Evolutionary conservation across 2,113 vertebrate species (phyloP).

Genomic region (Ceuthmochares aereus): DNA sequence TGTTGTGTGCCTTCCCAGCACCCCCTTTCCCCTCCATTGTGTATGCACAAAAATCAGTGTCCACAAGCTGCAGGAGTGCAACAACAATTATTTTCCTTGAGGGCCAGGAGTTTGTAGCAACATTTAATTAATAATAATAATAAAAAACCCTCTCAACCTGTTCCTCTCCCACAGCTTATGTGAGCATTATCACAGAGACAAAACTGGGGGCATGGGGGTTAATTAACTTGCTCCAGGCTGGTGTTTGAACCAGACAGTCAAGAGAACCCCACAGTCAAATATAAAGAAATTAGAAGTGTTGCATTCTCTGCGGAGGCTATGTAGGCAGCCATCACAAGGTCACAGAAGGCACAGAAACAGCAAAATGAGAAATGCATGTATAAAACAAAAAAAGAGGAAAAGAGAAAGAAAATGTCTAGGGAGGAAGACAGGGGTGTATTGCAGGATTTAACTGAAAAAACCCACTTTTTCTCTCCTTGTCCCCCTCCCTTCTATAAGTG

Average conservation of each 20-base stretch:
- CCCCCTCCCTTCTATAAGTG: accelerated
- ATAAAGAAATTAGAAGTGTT: neutral
- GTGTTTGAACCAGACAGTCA: neutral
- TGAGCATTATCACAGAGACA: neutral
- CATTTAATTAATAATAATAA: neutral
- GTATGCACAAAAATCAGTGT: neutral
- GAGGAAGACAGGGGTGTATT: neutral
- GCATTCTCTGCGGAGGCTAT: accelerated
- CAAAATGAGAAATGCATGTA: neutral
- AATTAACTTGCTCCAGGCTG: neutral
- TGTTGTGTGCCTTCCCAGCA: neutral
- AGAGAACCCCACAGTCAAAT: neutral
- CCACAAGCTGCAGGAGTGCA: neutral
- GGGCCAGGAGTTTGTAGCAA: neutral
- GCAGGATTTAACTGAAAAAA: neutral
- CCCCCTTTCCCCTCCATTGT: too few relatives aligned
- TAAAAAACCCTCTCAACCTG: neutral
- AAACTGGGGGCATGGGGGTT: neutral
- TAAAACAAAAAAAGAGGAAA: neutral
- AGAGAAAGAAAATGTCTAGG: neutral
- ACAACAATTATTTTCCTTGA: accelerated
- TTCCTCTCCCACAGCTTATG: neutral
- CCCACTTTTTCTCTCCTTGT: neutral
- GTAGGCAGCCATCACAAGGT: neutral
- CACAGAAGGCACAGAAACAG: neutral